Evolutionary conservation across 2,113 vertebrate species (phyloP).

Genomic region (Psammodynastes pulverulentus): DNA sequence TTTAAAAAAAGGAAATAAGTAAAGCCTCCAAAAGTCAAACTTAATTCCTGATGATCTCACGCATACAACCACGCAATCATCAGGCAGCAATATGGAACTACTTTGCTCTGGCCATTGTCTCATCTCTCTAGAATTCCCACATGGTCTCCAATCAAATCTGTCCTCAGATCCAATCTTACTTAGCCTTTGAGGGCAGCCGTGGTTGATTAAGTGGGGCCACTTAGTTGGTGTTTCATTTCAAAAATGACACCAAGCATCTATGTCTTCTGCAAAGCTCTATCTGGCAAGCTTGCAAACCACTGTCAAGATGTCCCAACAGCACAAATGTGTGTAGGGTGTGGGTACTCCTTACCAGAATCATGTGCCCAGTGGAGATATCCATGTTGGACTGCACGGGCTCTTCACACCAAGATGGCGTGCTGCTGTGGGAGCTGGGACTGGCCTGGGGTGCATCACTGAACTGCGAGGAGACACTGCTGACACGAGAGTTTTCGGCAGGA

Average conservation of each 20-base stretch:
- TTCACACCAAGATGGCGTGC: conserved; percentile 95
- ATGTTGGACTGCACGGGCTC: conserved; percentile 98
- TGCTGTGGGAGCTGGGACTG: conserved; percentile 97
- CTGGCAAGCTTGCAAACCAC: background rate
- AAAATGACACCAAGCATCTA: background rate
- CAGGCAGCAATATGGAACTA: background rate
- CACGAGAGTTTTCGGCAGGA: conserved; percentile 82
- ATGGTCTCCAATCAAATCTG: background rate
- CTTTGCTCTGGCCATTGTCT: background rate
- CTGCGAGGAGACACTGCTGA: conserved; percentile 97
- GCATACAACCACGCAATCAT: background rate
- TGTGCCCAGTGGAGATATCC: conserved; percentile 98
- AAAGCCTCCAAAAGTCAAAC: background rate
- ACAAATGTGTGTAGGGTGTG: background rate
- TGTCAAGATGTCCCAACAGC: background rate
- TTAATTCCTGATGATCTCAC: background rate
- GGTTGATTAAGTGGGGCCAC: background rate
- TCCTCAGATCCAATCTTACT: background rate
- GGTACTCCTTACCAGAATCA: conserved; percentile 85
- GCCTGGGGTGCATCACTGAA: conserved; percentile 93
- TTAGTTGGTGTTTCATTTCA: background rate
- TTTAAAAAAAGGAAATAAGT: background rate
- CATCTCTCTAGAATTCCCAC: background rate
- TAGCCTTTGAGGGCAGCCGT: no score
- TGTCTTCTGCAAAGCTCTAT: background rate